phyloP scores from a whole-genome alignment of 2,888 invertebrate species.

The Clunio marinus region DNA sequence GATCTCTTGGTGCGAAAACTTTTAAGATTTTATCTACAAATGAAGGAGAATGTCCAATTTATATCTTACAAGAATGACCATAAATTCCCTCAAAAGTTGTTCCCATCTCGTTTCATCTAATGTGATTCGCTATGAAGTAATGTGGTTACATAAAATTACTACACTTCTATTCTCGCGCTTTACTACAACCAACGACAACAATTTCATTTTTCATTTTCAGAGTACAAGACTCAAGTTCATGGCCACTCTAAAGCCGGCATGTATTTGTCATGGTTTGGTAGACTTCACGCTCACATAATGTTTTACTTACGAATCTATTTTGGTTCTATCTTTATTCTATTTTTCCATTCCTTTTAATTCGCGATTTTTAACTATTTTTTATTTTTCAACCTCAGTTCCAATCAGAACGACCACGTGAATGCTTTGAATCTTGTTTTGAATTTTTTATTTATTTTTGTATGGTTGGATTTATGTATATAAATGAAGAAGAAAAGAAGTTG shows the following conservation, averaged over 20 bases:
- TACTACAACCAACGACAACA: neutral
- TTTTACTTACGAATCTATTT: neutral
- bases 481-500: neutral
- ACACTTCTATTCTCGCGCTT: neutral
- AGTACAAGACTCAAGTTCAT: slow-evolving; percentile 35
- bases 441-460: slow-evolving; percentile 28
- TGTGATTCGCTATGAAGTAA: neutral
- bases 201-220: neutral
- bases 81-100: neutral
- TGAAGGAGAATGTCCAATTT: neutral
- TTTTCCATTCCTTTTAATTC: slow-evolving; percentile 12
- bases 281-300: neutral
- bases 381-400: neutral
- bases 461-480: neutral
- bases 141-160: neutral
- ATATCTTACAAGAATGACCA: too few relatives aligned
- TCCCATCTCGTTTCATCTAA: neutral
- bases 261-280: slow-evolving; percentile 20
- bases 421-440: slow-evolving; percentile 20
- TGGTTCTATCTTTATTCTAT: neutral
- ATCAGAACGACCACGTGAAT: slow-evolving; percentile 35
- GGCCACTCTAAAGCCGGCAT: slow-evolving; percentile 32
- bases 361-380: slow-evolving; percentile 6
- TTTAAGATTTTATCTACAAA: neutral
- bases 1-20: too few relatives aligned